These are phyloP conservation scores for Aricia agestis DNA, from an alignment of 1,140 invertebrate species.

Conservation along the genomic window DNA sequence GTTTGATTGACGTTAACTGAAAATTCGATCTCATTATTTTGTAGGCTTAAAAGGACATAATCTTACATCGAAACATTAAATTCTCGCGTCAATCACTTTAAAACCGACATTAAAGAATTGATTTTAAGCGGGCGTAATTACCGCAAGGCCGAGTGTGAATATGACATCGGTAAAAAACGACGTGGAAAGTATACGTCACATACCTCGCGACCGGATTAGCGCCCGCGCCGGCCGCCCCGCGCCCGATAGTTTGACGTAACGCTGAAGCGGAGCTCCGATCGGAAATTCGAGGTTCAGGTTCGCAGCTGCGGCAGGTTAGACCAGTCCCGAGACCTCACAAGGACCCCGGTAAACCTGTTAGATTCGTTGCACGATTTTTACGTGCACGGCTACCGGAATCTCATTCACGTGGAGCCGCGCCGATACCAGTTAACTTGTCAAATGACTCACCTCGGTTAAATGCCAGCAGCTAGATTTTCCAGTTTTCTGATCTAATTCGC, in stretches of 20 bases:
- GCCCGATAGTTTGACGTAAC: conserved; percentile 17
- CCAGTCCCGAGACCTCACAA: conserved; percentile 74
- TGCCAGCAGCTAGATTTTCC: conserved; percentile 71
- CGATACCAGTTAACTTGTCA: conserved; percentile 69
- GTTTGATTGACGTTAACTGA: conserved; percentile 10
- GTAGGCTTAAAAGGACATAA: conserved; percentile 5
- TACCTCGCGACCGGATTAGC: conserved; percentile 15
- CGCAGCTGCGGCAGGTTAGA: conserved; percentile 69
- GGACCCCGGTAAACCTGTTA: conserved; percentile 75
- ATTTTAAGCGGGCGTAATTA: conserved; percentile 4
- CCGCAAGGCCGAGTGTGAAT: conserved; percentile 6
- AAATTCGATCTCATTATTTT: not conserved
- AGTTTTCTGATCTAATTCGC: conserved; percentile 68
- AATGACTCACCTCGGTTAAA: conserved; percentile 72
- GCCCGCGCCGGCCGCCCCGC: not conserved
- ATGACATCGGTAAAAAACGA: not conserved
- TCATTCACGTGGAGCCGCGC: conserved; percentile 69
- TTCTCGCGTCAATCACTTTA: conserved; percentile 2
- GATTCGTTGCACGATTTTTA: conserved; percentile 76
- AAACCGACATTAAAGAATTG: not conserved
- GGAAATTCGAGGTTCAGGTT: conserved; percentile 71
- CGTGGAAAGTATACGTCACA: not conserved
- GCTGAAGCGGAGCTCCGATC: conserved; percentile 52
- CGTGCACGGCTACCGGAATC: conserved; percentile 74
- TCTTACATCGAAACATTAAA: conserved; percentile 5